Evolutionary conservation across 2,888 invertebrate genomes (phyloP).

Genomic region (Artemia sinica): DNA sequence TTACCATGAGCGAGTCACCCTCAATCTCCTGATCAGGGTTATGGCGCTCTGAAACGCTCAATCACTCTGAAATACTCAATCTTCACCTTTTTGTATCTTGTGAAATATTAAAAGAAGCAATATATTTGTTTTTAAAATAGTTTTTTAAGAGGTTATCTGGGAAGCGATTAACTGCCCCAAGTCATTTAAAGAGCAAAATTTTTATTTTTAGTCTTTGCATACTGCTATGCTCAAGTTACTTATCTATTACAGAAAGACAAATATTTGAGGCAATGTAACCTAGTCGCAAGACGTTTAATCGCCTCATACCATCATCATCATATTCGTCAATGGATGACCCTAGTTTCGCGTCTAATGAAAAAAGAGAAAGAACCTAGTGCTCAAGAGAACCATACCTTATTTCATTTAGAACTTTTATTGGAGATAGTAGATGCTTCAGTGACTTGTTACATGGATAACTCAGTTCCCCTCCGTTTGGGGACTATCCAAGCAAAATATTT

Average conservation of each 20-base stretch:
- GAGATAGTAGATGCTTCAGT: neutral
- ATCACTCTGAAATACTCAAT: too few relatives aligned
- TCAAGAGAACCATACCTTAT: neutral
- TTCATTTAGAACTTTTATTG: neutral
- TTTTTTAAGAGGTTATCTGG: too few relatives aligned
- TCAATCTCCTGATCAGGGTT: too few relatives aligned
- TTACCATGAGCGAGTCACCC: too few relatives aligned
- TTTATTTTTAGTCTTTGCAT: too few relatives aligned
- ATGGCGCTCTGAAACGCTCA: too few relatives aligned
- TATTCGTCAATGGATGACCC: conserved; percentile 38
- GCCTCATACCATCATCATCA: conserved; percentile 48
- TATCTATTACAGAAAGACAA: neutral
- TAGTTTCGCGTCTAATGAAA: neutral
- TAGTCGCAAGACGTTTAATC: conserved; percentile 34
- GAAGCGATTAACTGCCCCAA: too few relatives aligned
- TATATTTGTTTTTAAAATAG: too few relatives aligned
- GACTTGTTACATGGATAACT: conserved; percentile 2
- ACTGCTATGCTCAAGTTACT: neutral
- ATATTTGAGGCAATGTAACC: neutral
- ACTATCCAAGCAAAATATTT: conserved; percentile 4
- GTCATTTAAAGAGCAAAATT: too few relatives aligned
- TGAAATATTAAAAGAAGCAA: too few relatives aligned
- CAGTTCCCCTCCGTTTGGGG: conserved; percentile 10
- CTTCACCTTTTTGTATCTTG: too few relatives aligned
- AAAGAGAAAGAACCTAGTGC: neutral